Evolutionary conservation across 2,113 vertebrate genomes (phyloP), one percentile per base, ranked within the genome.

Genomic region (Mesitornis unicolor): DNA sequence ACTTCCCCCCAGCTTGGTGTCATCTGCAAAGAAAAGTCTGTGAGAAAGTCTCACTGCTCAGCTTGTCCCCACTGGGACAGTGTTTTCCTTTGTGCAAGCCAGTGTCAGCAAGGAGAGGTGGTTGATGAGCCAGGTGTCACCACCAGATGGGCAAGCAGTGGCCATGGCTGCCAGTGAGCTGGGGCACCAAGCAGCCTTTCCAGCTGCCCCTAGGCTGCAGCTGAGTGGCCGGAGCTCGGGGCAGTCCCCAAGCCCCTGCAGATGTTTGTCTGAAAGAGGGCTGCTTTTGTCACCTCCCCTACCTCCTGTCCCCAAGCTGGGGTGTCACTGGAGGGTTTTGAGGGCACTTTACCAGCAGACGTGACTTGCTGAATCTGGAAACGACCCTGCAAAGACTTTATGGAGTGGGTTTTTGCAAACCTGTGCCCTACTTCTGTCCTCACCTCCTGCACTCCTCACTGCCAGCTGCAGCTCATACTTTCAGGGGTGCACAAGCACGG

Each of bases 391-490:
- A 28, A 57, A 65, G 63, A 36, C 33, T 48, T 64, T 33, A 13
- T 0, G 0, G 61, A 29, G 33, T 2, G 3, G 24, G 12, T 57
- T 81, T 69, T 45, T 4, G 2, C 45, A 40, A 35, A 56, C 7
- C 20, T 13, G 8, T 21, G 35, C 29, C 38, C n/a, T 28, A 16
- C 36, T 88, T 11, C 54, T 33, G 1, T 38, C 38, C 53, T 61
- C 0, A 0, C 35, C 48, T n/a, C 26, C 65, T 4, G 4, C 0
- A 0, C 16, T 38, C 11, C 51, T 16, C 0, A 0, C 12, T 0
- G 0, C 45, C 1, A 1, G 47, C 6, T 3, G 51, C 79, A 82
- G 0, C 35, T 19, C 0, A 0, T 42, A 57, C 13, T 86, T 95
- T 90, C 4, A 1, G 47, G 35, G 71, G 38, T 50, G 38, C 5